These are phyloP conservation scores for Saccostrea echinata DNA, from an alignment of 1,140 invertebrate species.

Conservation along the genomic window DNA sequence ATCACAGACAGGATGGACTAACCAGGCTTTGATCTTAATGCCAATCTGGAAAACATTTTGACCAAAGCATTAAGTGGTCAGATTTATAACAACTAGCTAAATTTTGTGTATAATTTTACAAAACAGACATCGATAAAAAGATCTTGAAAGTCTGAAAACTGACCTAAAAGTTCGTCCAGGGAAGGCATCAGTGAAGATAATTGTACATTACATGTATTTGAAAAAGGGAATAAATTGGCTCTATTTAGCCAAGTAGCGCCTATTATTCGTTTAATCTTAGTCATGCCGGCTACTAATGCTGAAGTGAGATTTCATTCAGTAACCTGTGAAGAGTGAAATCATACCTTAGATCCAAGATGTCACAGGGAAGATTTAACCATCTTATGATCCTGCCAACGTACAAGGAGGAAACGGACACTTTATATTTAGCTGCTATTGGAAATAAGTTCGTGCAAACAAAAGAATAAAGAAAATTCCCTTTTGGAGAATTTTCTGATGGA, in stretches of 20 bases:
- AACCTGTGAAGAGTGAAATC: too few relatives aligned
- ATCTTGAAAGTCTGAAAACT: not conserved
- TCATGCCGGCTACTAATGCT: not conserved
- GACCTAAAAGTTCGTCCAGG: not conserved
- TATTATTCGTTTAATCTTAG: not conserved
- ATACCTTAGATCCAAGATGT: too few relatives aligned
- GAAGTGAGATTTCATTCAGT: not conserved
- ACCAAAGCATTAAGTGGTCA: conserved; percentile 29
- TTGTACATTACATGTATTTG: not conserved
- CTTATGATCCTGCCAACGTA: too few relatives aligned
- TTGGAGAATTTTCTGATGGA: too few relatives aligned
- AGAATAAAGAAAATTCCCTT: too few relatives aligned
- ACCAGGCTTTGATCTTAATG: conserved; percentile 7
- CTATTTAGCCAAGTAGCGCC: not conserved
- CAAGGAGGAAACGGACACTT: too few relatives aligned
- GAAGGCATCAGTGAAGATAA: not conserved
- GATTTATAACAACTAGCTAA: not conserved
- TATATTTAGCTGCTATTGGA: too few relatives aligned
- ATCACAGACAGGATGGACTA: conserved; percentile 40
- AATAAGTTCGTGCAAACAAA: too few relatives aligned
- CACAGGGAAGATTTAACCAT: too few relatives aligned
- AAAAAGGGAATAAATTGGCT: not conserved
- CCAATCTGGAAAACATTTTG: conserved; percentile 17
- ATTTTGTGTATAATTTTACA: not conserved
- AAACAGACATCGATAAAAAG: not conserved